phyloP scores from a whole-genome alignment of 92 coral and sea anemone species.

The Bergia sp. region DNA sequence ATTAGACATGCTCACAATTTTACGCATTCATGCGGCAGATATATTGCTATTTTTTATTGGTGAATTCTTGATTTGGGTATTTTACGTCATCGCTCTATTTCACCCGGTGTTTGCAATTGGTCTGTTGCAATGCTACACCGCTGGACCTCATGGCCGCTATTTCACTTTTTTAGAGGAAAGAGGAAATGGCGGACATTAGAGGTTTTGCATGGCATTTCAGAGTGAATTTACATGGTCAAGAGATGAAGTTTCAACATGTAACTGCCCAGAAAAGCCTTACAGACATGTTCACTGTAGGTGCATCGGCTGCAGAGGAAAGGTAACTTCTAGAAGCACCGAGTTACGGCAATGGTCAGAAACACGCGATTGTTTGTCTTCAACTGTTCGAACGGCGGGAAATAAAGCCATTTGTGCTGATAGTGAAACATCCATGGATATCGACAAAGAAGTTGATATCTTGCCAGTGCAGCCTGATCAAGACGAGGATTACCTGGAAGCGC shows the following conservation, averaged over 20 bases:
- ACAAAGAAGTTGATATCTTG: slow-evolving; percentile 10
- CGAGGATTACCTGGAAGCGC: neutral
- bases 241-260: slow-evolving; percentile 60
- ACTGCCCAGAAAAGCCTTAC: slow-evolving; percentile 50
- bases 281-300: slow-evolving; percentile 63
- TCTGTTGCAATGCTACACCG: no score
- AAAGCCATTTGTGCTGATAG: neutral
- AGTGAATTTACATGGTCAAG: slow-evolving; percentile 41
- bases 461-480: neutral
- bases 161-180: no score
- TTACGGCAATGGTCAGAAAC: slow-evolving; percentile 53
- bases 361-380: slow-evolving; percentile 33
- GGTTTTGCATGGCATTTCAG: no score
- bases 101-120: no score
- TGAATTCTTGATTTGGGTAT: no score
- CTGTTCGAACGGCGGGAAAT: neutral
- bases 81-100: no score
- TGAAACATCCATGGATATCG: slow-evolving; percentile 42
- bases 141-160: no score
- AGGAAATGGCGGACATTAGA: no score
- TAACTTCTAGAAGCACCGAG: slow-evolving; percentile 52
- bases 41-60: no score
- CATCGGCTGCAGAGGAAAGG: slow-evolving; percentile 54
- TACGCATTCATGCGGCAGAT: no score
- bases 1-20: no score